These are phyloP conservation scores for Anguilla japonica DNA, from an alignment of 2,113 vertebrate species.

Conservation along the genomic window DNA sequence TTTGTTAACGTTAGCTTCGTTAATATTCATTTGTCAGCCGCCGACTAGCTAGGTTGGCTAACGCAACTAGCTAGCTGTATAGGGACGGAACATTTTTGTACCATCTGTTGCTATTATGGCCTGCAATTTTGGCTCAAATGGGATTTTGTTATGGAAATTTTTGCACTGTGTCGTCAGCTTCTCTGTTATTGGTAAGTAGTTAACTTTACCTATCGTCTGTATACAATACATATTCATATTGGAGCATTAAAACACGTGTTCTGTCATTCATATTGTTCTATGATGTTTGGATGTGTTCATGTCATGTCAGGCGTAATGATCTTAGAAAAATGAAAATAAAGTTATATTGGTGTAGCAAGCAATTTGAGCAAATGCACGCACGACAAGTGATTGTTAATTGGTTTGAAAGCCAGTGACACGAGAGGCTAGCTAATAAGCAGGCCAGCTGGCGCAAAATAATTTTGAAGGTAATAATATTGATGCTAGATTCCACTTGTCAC, in stretches of 20 bases:
- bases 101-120: slow-evolving; percentile 46
- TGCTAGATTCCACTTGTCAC: background rate
- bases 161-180: slow-evolving; percentile 31
- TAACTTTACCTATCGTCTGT: background rate
- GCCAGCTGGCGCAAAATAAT: background rate
- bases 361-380: no score
- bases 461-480: background rate
- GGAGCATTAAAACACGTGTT: no score
- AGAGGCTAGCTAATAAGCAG: no score
- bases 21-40: background rate
- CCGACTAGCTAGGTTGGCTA: background rate
- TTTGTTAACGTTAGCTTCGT: background rate
- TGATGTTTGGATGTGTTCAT: background rate
- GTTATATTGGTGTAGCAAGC: no score
- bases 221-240: no score
- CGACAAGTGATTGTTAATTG: background rate
- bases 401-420: background rate
- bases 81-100: background rate
- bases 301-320: no score
- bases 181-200: slow-evolving; percentile 40
- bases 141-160: slow-evolving; percentile 31
- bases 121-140: slow-evolving; percentile 20
- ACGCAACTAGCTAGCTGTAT: slow-evolving; percentile 6
- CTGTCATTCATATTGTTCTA: no score
- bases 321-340: no score